These are phyloP conservation scores for Cryptops parisi DNA, from an alignment of 2,888 invertebrate genomes.

Conservation along the genomic window DNA sequence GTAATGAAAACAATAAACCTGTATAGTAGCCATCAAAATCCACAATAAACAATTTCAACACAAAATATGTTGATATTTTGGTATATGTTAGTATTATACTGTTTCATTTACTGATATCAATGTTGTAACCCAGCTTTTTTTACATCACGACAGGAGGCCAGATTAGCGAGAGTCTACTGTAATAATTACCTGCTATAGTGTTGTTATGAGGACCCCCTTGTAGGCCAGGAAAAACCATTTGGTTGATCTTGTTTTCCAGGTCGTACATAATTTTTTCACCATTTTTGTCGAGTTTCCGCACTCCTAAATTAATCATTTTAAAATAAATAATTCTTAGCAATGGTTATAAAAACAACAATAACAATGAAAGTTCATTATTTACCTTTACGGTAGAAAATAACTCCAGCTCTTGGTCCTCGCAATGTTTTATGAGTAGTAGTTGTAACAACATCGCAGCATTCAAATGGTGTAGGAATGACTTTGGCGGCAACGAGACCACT, in stretches of 20 bases:
- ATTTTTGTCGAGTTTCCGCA: slow-evolving; percentile 57
- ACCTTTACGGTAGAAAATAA: slow-evolving; percentile 85
- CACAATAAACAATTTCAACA: too few relatives aligned
- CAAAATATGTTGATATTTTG: too few relatives aligned
- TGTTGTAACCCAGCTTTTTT: too few relatives aligned
- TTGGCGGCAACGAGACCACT: slow-evolving; percentile 83
- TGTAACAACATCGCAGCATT: slow-evolving; percentile 78
- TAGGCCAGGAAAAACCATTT: slow-evolving; percentile 79
- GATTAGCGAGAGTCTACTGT: too few relatives aligned
- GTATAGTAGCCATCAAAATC: too few relatives aligned
- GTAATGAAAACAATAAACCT: not conserved
- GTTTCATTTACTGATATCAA: too few relatives aligned
- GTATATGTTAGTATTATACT: too few relatives aligned
- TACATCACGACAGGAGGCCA: too few relatives aligned
- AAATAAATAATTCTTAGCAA: not conserved
- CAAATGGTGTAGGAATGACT: slow-evolving; percentile 77
- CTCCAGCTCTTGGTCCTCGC: slow-evolving; percentile 58
- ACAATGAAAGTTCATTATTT: not conserved
- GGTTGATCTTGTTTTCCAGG: slow-evolving; percentile 72
- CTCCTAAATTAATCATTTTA: slow-evolving; percentile 36
- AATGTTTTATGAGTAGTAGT: slow-evolving; percentile 94
- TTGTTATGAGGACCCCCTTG: slow-evolving; percentile 98
- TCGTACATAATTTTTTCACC: slow-evolving; percentile 79
- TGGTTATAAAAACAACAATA: not conserved
- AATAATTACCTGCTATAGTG: slow-evolving; percentile 69